Conservation (phyloP, 2,888 invertebrate genomes). For the Tachina grossa region DNA sequence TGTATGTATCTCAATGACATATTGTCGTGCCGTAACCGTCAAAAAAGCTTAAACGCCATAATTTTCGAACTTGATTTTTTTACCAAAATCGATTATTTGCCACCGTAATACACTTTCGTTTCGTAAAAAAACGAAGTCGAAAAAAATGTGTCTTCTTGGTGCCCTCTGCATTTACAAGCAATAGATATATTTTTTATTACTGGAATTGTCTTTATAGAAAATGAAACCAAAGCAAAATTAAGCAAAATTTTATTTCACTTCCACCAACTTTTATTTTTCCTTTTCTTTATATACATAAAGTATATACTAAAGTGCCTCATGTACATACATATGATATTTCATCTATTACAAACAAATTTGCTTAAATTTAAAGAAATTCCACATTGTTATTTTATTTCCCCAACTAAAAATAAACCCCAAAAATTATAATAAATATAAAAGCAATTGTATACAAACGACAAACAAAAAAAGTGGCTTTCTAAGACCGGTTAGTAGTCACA, state of each 20-base stretch:
- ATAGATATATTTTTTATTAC: background rate
- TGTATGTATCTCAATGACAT: no score
- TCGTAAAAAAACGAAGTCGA: no score
- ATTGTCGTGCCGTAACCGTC: no score
- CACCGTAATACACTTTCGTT: no score
- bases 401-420: slow-evolving; percentile 5
- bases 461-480: slow-evolving; percentile 26
- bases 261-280: slow-evolving; percentile 5
- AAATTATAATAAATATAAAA: slow-evolving; percentile 1
- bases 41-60: no score
- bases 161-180: no score
- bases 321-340: background rate
- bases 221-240: slow-evolving; percentile 28
- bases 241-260: background rate
- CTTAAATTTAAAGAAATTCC: background rate
- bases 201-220: slow-evolving; percentile 8
- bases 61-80: no score
- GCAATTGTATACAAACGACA: background rate
- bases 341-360: background rate
- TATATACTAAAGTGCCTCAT: background rate
- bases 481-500: slow-evolving; percentile 11
- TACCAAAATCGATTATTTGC: no score
- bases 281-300: slow-evolving; percentile 6
- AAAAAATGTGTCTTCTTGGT: no score
- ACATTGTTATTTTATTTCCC: slow-evolving; percentile 23